Evolutionary conservation across 2,888 invertebrate genomes (phyloP).

Genomic region (Cephus pygmeus): DNA sequence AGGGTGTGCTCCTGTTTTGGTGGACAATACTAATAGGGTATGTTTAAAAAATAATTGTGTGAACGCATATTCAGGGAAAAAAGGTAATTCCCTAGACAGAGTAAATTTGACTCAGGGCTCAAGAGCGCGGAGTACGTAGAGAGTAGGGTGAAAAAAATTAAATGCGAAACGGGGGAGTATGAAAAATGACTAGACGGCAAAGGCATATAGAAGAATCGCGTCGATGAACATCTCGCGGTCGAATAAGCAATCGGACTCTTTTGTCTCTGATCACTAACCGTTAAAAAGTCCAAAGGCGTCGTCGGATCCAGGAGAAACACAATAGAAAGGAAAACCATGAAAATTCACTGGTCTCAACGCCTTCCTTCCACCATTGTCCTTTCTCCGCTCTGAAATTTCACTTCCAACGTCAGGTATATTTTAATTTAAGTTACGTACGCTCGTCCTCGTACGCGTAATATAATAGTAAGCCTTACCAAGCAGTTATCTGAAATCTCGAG

Average conservation of each 20-base stretch:
- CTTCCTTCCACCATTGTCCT: background rate
- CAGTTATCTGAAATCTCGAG: slow-evolving; percentile 30
- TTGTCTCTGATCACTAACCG: slow-evolving; percentile 31
- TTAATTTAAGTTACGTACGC: background rate
- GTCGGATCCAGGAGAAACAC: background rate
- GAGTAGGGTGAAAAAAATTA: background rate
- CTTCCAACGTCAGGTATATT: background rate
- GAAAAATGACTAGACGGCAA: background rate
- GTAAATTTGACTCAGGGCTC: background rate
- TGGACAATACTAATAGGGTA: background rate
- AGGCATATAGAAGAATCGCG: background rate
- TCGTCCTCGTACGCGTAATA: background rate
- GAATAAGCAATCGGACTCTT: slow-evolving; percentile 29
- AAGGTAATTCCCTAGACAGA: background rate
- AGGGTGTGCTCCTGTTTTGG: background rate
- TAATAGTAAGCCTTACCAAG: background rate
- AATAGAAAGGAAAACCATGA: background rate
- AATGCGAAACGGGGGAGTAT: background rate
- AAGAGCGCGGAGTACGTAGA: background rate
- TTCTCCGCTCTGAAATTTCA: background rate
- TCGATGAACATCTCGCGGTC: slow-evolving; percentile 27
- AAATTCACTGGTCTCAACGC: background rate
- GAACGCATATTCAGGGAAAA: background rate
- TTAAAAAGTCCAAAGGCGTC: slow-evolving; percentile 23
- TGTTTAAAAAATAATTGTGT: background rate